A percentile compares a stretch with the other conserved stretches of the same genome.
phyloP scores from a whole-genome alignment of 1,140 invertebrate genomes.

The Drosophila ananassae region DNA sequence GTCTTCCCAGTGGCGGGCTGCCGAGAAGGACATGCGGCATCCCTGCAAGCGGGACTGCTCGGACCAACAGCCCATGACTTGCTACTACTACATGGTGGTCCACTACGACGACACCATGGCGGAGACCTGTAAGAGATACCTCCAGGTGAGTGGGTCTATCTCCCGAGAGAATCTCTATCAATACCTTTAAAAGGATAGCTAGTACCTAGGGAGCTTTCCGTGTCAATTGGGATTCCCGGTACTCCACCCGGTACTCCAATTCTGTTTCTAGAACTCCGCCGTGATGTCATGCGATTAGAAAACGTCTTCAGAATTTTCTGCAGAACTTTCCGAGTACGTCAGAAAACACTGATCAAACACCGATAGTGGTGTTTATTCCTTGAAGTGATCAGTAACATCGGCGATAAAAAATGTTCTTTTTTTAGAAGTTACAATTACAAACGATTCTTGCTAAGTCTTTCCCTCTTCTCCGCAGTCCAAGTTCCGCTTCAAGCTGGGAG shows the following conservation, averaged over 20 bases:
- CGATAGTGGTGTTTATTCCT: not conserved
- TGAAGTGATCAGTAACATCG: not conserved
- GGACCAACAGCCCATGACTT: conserved; percentile 71
- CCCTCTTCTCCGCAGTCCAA: conserved; percentile 30
- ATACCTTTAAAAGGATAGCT: no score
- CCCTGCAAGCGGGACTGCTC: conserved; percentile 71
- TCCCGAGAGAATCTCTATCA: no score
- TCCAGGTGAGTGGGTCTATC: conserved; percentile 28
- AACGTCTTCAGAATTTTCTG: not conserved
- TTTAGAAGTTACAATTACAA: not conserved
- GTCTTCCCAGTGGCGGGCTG: conserved; percentile 65
- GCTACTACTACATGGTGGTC: conserved; percentile 80
- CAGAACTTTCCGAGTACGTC: not conserved
- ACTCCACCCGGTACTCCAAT: no score
- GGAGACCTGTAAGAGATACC: conserved; percentile 66
- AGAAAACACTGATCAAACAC: not conserved
- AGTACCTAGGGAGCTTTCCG: not conserved
- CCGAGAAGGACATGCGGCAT: conserved; percentile 62
- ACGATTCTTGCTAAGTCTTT: not conserved
- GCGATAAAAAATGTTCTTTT: not conserved
- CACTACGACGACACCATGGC: conserved; percentile 79
- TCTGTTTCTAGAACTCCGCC: not conserved
- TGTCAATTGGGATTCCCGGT: not conserved
- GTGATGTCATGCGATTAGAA: conserved; percentile 3
- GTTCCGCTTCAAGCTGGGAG: conserved; percentile 59